Base-by-base conservation (phyloP, 2,113 vertebrate genomes). In the Tyto alba region DNA sequence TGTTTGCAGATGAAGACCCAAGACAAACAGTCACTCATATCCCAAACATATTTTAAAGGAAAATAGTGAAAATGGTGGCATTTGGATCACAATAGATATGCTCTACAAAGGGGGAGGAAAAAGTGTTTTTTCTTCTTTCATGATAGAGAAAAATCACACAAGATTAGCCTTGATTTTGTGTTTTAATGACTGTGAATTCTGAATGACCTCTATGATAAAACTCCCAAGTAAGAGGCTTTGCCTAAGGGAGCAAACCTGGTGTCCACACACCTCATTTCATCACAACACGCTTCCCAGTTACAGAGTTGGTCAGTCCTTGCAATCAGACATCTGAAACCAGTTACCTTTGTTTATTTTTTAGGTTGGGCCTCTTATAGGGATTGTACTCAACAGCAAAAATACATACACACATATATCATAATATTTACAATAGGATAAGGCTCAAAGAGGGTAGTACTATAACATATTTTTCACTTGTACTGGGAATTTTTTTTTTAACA, bases 281-380 rank as follows among this genome's bases (percentile, higher is more conserved):
- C 74, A 74, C 45, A 87, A 11, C 0, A 0, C 60, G 79, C 38
- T 93, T 81, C 77, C 38, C 95, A 76, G 50, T 62, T 34, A 47
- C 4, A 53, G 30, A 45, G 73, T 48, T 48, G 34, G 71, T 13
- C 6, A 1, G 47, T 25, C 72, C 66, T 45, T 71, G n/a, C 38
- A 69, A 85, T 63, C 57, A 69, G 76, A 29, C 82, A 96, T 72
- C 77, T 93, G 94, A 96, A 97, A 95, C 83, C 90, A 85, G 92
- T 84, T 89, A 73, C 79, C 48, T 94, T 47, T 97, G 95, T 95
- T 97, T 96, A 75, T 74, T 86, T 96, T 97, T 83, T 12, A 93
- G 94, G 94, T 0, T 94, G 72, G 93, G 79, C 85, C 93, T 96
- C 83, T 81, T 66, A 25, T 2, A 75, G 60, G 76, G 79, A 82